phyloP scores from a whole-genome alignment of 2,888 invertebrate species.

The Drosophila kuntzei region DNA sequence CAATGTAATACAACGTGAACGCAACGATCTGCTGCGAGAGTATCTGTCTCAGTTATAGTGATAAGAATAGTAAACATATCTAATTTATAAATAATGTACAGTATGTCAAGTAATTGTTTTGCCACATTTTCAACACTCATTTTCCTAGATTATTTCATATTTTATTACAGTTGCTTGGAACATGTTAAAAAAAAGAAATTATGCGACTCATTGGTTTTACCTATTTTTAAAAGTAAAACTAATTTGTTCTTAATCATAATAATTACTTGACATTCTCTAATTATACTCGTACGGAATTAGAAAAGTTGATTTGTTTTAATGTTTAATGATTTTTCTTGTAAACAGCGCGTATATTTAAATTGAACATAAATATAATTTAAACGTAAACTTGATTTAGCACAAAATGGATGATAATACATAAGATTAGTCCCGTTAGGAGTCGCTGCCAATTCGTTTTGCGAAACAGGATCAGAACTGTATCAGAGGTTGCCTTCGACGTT shows the following conservation, averaged over 20 bases:
- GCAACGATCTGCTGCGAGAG: slow-evolving; percentile 55
- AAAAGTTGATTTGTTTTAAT: not conserved
- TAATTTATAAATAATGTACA: slow-evolving; percentile 5
- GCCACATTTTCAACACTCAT: not conserved
- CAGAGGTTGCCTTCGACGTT: slow-evolving; percentile 78
- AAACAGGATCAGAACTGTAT: slow-evolving; percentile 79
- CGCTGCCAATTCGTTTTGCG: not conserved
- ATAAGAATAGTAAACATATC: not conserved
- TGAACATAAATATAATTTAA: slow-evolving; percentile 46
- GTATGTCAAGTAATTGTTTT: not conserved
- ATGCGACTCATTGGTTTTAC: not conserved
- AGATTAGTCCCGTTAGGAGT: slow-evolving; percentile 1
- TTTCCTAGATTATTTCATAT: too few species aligned
- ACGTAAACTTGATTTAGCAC: slow-evolving; percentile 55
- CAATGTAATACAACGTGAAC: slow-evolving; percentile 56
- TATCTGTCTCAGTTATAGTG: slow-evolving; percentile 51
- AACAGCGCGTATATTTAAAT: slow-evolving; percentile 30
- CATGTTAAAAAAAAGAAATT: not conserved
- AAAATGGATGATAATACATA: slow-evolving; percentile 34
- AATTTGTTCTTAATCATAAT: not conserved
- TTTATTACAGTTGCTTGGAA: too few species aligned
- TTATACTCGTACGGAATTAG: not conserved
- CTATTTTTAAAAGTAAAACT: not conserved
- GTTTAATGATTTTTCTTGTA: slow-evolving; percentile 1
- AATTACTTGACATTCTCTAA: not conserved